Base-by-base conservation (phyloP, 2,888 invertebrate species). In the Drosophila neotestacea region DNA sequence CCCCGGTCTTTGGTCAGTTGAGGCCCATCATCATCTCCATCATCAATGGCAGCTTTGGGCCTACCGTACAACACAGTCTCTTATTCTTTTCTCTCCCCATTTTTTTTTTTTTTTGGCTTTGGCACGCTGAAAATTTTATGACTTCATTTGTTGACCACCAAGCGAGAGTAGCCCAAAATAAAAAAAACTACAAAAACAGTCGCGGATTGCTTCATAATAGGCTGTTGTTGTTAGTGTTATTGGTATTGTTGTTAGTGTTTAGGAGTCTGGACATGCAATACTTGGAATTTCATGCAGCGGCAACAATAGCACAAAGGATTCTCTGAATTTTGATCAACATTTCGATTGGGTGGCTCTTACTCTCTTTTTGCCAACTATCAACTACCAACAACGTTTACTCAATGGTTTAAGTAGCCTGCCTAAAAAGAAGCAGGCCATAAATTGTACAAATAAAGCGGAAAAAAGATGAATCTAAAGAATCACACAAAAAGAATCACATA, bases 41-140 rank as follows among this genome's bases (percentile, higher is more conserved):
- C 88, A 84, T 81, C 81, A 84, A 86, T 84, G 81, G 79, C 89
- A 89, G 79, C 85, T 74, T 58, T 82, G 66, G 77, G 84, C 88
- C 85, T 85, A 81, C 88, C 88, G 88, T 87, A 87, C 85, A 73
- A 67, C 36, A 59, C 73, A 51, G 69, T 32, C 58, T 59, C 39
- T 70, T 69, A 42, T 55, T 44, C 38, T 48, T 32, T 16, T 22
- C 22, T 27, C 11, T 10, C 30, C 7, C 50, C 34, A 30, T 42
- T 16, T 16, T 30, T 47, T 28, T 30, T 47, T 28, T 16, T 48
- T 64, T 52, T 73, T 51, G 63, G 67, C 85, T 88, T 88, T 85
- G 84, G 84, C 88, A 88, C 84, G 88, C 85, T 85, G 88, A 88
- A 85, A 85, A 88, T 89, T 89, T 87, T 87, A 87, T 87, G 87